A percentile compares a stretch with the other conserved stretches of the same genome.
These are phyloP conservation scores for Phaedon cochleariae DNA, from an alignment of 2,888 invertebrate species.

Conservation along the genomic window DNA sequence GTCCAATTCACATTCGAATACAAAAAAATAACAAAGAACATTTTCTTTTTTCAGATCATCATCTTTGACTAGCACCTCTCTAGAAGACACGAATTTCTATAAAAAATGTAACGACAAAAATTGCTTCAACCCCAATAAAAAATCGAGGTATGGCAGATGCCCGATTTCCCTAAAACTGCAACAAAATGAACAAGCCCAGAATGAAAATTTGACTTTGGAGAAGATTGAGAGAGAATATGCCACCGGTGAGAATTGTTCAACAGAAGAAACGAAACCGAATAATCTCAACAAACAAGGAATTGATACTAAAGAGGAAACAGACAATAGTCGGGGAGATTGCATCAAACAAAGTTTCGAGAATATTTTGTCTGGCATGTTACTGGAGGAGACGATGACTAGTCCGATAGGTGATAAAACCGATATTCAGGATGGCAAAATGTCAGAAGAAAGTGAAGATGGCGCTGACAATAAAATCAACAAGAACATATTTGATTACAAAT, in stretches of 20 bases:
- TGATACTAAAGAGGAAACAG: constrained; percentile 4
- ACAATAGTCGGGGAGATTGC: constrained; percentile 13
- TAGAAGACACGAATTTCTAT: constrained; percentile 3
- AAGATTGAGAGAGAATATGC: constrained; percentile 21
- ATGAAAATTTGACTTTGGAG: constrained; percentile 1
- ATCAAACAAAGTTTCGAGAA: constrained; percentile 4
- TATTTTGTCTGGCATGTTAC: not conserved
- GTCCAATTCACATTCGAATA: too few relatives aligned
- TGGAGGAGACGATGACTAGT: not conserved
- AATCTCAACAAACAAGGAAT: constrained; percentile 6
- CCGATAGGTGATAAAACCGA: not conserved
- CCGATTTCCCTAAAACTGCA: not conserved
- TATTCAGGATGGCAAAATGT: not conserved
- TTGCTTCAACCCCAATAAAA: constrained; percentile 4
- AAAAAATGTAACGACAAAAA: not conserved
- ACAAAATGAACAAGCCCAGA: not conserved
- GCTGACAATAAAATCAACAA: not conserved
- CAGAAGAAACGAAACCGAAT: not conserved
- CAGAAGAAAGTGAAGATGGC: not conserved
- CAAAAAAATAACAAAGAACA: too few relatives aligned
- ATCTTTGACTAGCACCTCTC: constrained; percentile 12
- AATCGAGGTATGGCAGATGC: not conserved
- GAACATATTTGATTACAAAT: not conserved
- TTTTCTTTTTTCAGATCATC: too few relatives aligned
- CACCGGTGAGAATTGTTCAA: not conserved